Conservation (phyloP, 1,140 invertebrate genomes). For the Musca vetustissima region DNA sequence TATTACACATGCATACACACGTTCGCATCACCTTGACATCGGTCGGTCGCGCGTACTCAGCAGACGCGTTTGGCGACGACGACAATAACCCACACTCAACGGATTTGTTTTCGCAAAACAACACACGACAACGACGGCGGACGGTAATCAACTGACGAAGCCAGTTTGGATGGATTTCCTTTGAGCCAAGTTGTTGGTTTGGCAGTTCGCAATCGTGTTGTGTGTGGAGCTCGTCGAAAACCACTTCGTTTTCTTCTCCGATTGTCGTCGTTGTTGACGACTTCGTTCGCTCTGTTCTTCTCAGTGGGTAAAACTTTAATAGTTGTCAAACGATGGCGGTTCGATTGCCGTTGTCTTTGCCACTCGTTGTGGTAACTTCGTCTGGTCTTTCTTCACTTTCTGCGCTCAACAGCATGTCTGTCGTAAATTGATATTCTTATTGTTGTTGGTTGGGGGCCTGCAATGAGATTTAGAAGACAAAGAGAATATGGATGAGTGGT, state of each 20-base stretch:
- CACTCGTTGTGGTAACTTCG: too few species aligned
- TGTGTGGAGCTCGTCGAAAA: neutral
- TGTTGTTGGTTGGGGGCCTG: too few species aligned
- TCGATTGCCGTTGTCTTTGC: neutral
- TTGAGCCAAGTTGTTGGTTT: slow-evolving; percentile 8
- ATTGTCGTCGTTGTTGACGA: neutral
- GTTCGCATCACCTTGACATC: slow-evolving; percentile 20
- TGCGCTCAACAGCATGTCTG: too few species aligned
- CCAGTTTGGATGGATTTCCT: slow-evolving; percentile 17
- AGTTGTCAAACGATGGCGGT: neutral
- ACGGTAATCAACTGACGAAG: slow-evolving; percentile 19
- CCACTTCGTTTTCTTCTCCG: neutral
- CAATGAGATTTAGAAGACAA: too few species aligned
- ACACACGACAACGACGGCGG: slow-evolving; percentile 17
- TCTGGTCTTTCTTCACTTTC: too few species aligned
- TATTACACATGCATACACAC: neutral
- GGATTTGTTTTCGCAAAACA: slow-evolving; percentile 12
- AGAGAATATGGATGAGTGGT: too few species aligned
- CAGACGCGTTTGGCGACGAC: too few species aligned
- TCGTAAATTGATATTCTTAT: too few species aligned
- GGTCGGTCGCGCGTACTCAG: too few species aligned
- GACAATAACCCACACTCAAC: neutral
- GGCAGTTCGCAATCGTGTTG: neutral
- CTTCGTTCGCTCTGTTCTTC: slow-evolving; percentile 1
- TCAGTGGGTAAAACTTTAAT: slow-evolving; percentile 4